Conservation (phyloP, 2,888 invertebrate species). For the Megaustenia siamemsis region DNA sequence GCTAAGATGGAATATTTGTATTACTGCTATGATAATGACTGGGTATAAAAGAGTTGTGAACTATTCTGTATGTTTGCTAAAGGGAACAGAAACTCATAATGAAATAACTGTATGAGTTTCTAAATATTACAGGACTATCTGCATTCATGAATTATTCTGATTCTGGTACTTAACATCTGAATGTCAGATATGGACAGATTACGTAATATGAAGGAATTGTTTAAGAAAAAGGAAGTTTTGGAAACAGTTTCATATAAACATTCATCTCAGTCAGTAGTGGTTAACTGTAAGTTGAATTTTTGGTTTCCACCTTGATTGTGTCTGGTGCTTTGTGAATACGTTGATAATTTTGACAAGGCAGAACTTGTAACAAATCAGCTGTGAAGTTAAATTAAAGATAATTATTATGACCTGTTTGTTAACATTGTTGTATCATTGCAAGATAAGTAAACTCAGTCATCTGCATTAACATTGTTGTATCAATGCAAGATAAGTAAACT, state of each 20-base stretch:
- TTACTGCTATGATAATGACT: neutral
- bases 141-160: neutral
- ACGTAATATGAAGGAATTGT: neutral
- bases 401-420: too few species aligned
- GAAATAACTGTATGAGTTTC: neutral
- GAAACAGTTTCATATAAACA: neutral
- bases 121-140: neutral
- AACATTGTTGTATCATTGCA: too few species aligned
- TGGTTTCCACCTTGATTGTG: too few species aligned
- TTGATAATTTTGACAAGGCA: too few species aligned
- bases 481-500: too few species aligned
- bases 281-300: conserved; percentile 26
- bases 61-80: neutral
- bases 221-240: neutral
- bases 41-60: neutral
- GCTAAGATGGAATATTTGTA: neutral
- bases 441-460: too few species aligned
- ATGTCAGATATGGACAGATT: neutral
- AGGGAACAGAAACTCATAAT: neutral
- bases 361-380: too few species aligned
- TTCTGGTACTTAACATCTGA: neutral
- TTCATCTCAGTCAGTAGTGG: neutral
- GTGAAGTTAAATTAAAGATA: too few species aligned
- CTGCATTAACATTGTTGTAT: too few species aligned
- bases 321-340: too few species aligned